A percentile compares a stretch with the other conserved stretches of the same genome.
These are phyloP conservation scores for Eupithecia centaureata DNA, from an alignment of 2,888 invertebrate genomes.

Conservation along the genomic window DNA sequence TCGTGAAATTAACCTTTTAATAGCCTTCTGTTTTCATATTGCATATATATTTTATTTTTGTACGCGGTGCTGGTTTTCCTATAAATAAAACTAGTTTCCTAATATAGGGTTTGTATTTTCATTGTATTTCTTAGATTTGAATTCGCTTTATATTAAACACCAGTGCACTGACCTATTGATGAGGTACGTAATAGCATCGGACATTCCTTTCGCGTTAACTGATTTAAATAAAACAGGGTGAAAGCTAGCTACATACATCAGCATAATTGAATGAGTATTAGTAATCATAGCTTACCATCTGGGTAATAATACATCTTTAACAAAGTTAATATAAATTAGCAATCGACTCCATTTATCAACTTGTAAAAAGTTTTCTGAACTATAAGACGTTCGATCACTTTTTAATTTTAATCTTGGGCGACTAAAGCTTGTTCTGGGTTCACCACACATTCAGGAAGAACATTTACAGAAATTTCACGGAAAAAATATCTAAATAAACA, in stretches of 20 bases:
- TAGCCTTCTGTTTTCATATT: too few species aligned
- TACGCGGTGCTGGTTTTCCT: too few species aligned
- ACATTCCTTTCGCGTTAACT: slow-evolving; percentile 15
- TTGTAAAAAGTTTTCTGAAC: not conserved
- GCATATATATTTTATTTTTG: too few species aligned
- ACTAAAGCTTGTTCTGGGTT: not conserved
- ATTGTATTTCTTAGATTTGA: slow-evolving; percentile 1
- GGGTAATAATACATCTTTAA: not conserved
- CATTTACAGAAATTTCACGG: slow-evolving; percentile 16
- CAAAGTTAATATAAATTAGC: not conserved
- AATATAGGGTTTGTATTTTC: not conserved
- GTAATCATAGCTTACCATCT: slow-evolving; percentile 1
- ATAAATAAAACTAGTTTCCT: too few species aligned
- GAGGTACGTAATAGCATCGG: slow-evolving; percentile 3
- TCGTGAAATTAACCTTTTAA: too few species aligned
- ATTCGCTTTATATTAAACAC: not conserved
- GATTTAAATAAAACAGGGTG: slow-evolving; percentile 20
- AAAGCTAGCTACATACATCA: slow-evolving; percentile 11
- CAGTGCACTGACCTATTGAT: slow-evolving; percentile 18
- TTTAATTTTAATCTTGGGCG: not conserved
- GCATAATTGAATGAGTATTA: slow-evolving; percentile 15
- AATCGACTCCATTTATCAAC: not conserved
- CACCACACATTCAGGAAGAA: not conserved
- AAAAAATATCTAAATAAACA: slow-evolving; percentile 45
- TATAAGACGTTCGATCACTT: not conserved